Evolutionary conservation across 2,113 vertebrate genomes (phyloP).

Genomic region (Cynocephalus volans): DNA sequence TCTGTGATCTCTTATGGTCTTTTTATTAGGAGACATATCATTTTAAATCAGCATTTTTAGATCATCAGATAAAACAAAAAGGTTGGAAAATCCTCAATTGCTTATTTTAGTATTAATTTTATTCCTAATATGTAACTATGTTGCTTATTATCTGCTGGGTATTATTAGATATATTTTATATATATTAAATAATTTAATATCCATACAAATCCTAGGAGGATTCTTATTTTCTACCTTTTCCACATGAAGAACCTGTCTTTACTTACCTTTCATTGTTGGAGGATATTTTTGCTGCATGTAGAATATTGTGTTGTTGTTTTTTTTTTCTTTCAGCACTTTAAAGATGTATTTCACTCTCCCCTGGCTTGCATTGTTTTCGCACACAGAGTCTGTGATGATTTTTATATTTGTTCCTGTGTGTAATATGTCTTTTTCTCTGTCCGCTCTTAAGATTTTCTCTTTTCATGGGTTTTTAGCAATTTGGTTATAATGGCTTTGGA

Average conservation of each 20-base stretch:
- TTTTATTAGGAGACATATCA: not conserved
- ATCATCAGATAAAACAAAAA: not conserved
- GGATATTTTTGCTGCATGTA: not conserved
- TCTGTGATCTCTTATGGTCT: not conserved
- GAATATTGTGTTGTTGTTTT: not conserved
- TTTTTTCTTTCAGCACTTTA: not conserved
- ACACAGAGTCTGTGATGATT: not conserved
- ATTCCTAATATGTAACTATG: not conserved
- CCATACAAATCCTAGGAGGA: not conserved
- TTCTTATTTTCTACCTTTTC: not conserved
- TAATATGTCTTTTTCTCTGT: not conserved
- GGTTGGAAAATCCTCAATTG: not conserved
- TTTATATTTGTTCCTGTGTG: constrained; percentile 36
- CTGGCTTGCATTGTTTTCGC: not conserved
- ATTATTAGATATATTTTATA: constrained; percentile 10
- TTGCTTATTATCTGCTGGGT: not conserved
- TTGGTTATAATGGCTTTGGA: not conserved
- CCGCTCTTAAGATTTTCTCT: constrained; percentile 15
- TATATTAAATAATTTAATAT: not conserved
- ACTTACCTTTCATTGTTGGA: not conserved
- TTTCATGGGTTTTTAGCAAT: not conserved
- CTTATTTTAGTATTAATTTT: constrained; percentile 45
- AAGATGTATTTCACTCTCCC: not conserved
- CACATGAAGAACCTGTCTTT: not conserved
- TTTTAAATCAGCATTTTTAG: constrained; percentile 8